These are phyloP conservation scores for Gavialis gangeticus DNA, from an alignment of 2,113 vertebrate genomes.

Conservation along the genomic window DNA sequence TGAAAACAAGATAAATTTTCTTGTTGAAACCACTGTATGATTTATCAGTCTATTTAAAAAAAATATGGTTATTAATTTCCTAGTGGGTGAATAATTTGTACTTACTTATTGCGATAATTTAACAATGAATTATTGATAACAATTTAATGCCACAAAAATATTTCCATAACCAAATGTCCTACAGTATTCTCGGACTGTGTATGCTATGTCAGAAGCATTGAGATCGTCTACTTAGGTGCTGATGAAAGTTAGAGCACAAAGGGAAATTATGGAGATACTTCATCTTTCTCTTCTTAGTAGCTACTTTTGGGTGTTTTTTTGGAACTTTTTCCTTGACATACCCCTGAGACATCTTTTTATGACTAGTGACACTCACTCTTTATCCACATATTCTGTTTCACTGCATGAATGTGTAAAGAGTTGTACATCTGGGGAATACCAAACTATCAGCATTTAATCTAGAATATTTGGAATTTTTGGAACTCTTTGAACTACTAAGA, in stretches of 20 bases:
- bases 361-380: not conserved
- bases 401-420: not conserved
- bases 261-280: not conserved
- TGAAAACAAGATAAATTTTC: not conserved
- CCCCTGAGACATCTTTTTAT: not conserved
- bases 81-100: not conserved
- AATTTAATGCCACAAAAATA: not conserved
- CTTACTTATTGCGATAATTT: not conserved
- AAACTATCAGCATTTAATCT: not conserved
- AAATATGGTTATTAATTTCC: not conserved
- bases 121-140: not conserved
- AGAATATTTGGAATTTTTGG: not conserved
- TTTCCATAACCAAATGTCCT: not conserved
- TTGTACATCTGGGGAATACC: not conserved
- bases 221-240: conserved; percentile 32
- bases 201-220: conserved; percentile 18
- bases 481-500: not conserved
- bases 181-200: conserved; percentile 23
- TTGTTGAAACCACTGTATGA: not conserved
- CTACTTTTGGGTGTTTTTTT: conserved; percentile 1
- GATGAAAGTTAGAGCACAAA: conserved; percentile 9
- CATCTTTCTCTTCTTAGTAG: conserved; percentile 38
- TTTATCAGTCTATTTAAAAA: not conserved
- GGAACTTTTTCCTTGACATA: not conserved
- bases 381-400: not conserved